Conservation (phyloP, 1,140 invertebrate species). For the Sycophaga agraensis region DNA sequence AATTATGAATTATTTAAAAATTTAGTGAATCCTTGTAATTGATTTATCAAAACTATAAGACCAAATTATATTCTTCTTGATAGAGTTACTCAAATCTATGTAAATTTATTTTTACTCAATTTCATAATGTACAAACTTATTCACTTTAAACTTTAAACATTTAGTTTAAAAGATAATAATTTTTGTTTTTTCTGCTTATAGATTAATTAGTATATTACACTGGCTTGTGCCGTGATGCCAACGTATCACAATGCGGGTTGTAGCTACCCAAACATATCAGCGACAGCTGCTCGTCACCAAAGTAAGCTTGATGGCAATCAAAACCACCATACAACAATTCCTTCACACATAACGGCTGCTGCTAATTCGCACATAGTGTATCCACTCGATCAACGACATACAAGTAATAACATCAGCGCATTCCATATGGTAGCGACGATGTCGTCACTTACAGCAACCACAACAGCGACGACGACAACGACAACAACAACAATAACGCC, state of each 20-base stretch:
- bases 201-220: too few relatives aligned
- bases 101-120: too few relatives aligned
- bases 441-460: background rate
- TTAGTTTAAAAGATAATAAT: too few relatives aligned
- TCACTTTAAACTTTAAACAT: too few relatives aligned
- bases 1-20: too few relatives aligned
- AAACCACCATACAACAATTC: conserved; percentile 49
- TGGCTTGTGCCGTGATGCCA: conserved; percentile 54
- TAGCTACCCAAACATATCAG: conserved; percentile 55
- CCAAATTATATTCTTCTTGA: too few relatives aligned
- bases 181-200: too few relatives aligned
- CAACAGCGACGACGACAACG: background rate
- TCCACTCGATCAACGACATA: conserved; percentile 31
- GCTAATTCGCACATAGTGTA: conserved; percentile 19
- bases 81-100: too few relatives aligned
- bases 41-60: too few relatives aligned
- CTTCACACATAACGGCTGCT: conserved; percentile 46
- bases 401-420: conserved; percentile 32
- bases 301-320: conserved; percentile 54
- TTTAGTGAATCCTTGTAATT: too few relatives aligned
- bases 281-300: conserved; percentile 42
- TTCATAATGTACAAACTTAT: too few relatives aligned
- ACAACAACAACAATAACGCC: background rate
- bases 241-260: conserved; percentile 57
- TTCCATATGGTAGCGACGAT: conserved; percentile 44